Conservation (phyloP, 1,140 invertebrate species). For the Drosophila obscura region DNA sequence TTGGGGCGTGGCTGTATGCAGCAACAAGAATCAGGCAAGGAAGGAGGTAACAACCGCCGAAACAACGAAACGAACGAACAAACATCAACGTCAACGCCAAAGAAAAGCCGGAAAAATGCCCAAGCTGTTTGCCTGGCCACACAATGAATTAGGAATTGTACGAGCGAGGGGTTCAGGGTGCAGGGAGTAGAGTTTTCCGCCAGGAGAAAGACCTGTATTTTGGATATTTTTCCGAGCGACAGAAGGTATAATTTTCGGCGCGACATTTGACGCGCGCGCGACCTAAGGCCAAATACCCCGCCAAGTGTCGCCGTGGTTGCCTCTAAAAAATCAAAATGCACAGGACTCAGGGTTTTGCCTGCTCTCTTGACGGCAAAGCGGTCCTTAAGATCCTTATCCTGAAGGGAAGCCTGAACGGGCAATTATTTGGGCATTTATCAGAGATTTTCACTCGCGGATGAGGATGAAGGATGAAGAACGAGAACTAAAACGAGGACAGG, state of each 20-base stretch:
- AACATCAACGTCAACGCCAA: constrained; percentile 72
- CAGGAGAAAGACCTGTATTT: constrained; percentile 45
- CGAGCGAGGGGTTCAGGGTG: neutral
- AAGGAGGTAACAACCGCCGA: constrained; percentile 16
- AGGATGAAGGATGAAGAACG: neutral
- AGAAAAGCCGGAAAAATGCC: constrained; percentile 80
- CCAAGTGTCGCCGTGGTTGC: too few species aligned
- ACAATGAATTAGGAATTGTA: neutral
- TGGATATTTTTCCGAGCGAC: constrained; percentile 39
- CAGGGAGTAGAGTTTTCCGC: constrained; percentile 34
- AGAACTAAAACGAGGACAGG: too few species aligned
- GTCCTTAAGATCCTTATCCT: constrained; percentile 42
- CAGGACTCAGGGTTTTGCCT: constrained; percentile 33
- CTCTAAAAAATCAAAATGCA: constrained; percentile 23
- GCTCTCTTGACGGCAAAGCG: constrained; percentile 3
- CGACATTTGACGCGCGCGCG: constrained; percentile 77
- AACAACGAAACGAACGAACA: constrained; percentile 1
- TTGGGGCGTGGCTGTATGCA: constrained; percentile 57
- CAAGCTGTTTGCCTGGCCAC: constrained; percentile 69
- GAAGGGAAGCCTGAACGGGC: constrained; percentile 39
- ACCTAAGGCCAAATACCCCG: neutral
- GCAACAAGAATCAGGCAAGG: constrained; percentile 31
- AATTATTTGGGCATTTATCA: constrained; percentile 55
- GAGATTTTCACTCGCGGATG: constrained; percentile 25
- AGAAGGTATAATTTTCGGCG: constrained; percentile 79